Evolutionary conservation across 2,113 vertebrate genomes (phyloP).

Genomic region (Dascyllus trimaculatus): DNA sequence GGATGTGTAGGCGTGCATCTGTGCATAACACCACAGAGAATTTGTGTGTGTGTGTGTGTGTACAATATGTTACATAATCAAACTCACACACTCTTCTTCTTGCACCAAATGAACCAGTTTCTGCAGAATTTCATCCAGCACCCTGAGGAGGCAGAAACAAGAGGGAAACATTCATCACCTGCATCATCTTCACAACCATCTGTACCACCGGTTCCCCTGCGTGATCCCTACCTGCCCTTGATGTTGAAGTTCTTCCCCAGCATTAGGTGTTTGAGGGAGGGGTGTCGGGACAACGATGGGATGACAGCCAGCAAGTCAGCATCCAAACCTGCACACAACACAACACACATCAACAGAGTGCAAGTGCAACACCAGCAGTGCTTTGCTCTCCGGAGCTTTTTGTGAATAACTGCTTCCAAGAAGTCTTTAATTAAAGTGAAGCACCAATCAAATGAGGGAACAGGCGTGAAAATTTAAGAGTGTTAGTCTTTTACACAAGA

Average conservation of each 20-base stretch:
- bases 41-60: conserved; percentile 26
- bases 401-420: conserved; percentile 2
- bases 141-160: conserved; percentile 82
- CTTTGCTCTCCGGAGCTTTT: not conserved
- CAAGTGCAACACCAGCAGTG: conserved; percentile 5
- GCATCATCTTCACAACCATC: conserved; percentile 45
- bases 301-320: conserved; percentile 89
- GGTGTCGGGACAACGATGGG: conserved; percentile 89
- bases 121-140: conserved; percentile 91
- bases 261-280: conserved; percentile 91
- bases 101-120: conserved; percentile 93
- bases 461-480: not conserved
- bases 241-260: conserved; percentile 94
- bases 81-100: conserved; percentile 95
- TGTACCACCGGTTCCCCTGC: not conserved
- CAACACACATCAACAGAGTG: conserved; percentile 11
- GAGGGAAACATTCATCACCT: conserved; percentile 59
- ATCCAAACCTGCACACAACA: conserved; percentile 86
- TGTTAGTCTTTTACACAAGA: not conserved
- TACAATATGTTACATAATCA: conserved; percentile 71
- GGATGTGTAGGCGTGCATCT: conserved; percentile 50
- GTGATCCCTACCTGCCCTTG: conserved; percentile 88
- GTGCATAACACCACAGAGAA: conserved; percentile 48
- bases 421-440: conserved; percentile 32
- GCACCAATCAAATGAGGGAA: not conserved